Evolutionary conservation across 2,888 invertebrate genomes (phyloP).

Genomic region (Sarcophaga carnaria): DNA sequence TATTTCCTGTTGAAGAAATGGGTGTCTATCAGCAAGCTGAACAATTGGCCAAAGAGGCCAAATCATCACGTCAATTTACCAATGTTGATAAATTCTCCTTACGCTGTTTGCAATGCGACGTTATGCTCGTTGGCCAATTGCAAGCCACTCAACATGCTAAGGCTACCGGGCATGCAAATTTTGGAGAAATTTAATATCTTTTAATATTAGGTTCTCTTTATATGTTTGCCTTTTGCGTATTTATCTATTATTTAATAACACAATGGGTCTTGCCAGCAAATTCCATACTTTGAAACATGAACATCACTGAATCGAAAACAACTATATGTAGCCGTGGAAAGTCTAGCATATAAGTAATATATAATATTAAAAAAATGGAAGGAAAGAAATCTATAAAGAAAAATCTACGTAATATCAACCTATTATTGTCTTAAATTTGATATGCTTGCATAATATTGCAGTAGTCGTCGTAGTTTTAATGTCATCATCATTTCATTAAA

Average conservation of each 20-base stretch:
- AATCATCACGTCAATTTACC: slow-evolving; percentile 94
- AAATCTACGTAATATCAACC: background rate
- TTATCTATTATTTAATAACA: slow-evolving; percentile 76
- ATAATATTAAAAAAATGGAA: background rate
- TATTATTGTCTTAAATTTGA: slow-evolving; percentile 20
- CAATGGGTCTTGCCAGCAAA: slow-evolving; percentile 66
- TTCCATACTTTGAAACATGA: slow-evolving; percentile 42
- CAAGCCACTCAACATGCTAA: slow-evolving; percentile 94
- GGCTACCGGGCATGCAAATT: slow-evolving; percentile 90
- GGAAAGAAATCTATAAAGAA: background rate
- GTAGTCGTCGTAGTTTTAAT: slow-evolving; percentile 32
- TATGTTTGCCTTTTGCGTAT: slow-evolving; percentile 78
- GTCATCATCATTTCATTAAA: background rate
- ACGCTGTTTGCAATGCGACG: slow-evolving; percentile 91
- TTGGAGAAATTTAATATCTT: slow-evolving; percentile 88
- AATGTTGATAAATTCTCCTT: slow-evolving; percentile 93
- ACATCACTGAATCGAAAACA: slow-evolving; percentile 1
- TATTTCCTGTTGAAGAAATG: slow-evolving; percentile 90
- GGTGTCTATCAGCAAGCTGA: slow-evolving; percentile 90
- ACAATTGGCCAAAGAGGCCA: slow-evolving; percentile 93
- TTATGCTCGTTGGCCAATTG: slow-evolving; percentile 88
- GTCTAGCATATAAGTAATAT: background rate
- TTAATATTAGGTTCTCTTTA: slow-evolving; percentile 73
- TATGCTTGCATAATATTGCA: slow-evolving; percentile 35
- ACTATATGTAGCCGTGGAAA: background rate